Evolutionary conservation across 2,888 invertebrate species (phyloP), one percentile per base, ranked within the genome.

Genomic region (Scaptomyza tumidula): DNA sequence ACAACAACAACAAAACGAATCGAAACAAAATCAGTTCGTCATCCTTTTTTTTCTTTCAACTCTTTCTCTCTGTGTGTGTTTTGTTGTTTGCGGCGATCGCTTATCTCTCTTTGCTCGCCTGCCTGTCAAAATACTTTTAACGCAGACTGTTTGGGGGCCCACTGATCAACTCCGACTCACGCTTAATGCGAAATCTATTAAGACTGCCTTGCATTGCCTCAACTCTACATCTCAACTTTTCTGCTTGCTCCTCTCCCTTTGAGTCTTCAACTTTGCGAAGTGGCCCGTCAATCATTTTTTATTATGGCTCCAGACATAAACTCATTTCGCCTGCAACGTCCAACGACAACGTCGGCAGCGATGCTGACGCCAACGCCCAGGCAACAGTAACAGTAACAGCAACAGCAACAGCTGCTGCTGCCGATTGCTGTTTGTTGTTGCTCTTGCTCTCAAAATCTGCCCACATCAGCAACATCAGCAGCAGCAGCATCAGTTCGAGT

Each of bases 111-210:
- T 52, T 55, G 62, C 57, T 62, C 61, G 74, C 57, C 68, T 59
- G 69, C 68, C 86, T 86, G 86, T 86, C 86, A 86, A 88, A 86
- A 86, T 87, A 86, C 85, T 88, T 87, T 88, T 86, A 87, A 71
- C 87, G 79, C 87, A 53, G 68, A 68, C 75, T 72, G 71, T 70
- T 37, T 55, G 55, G 49, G 35, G 33, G 49, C 19, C 33, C 19
- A 29, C 61, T 39, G 69, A 58, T 58, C 52, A 35, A 44, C 49
- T 48, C 55, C 65, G 44, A 56, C 63, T 64, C 54, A 49, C 65
- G 61, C 81, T 86, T 86, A 88, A 86, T 86, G 89, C 89, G 88
- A 85, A 85, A 86, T 88, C 84, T 85, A 85, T 85, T 85, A 85
- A 80, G 86, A 71, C 65, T 58, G 65, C 65, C 50, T 52, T 62